Conservation (phyloP, 2,797 vertebrate genomes). For the Pteronotus mesoamericanus region DNA sequence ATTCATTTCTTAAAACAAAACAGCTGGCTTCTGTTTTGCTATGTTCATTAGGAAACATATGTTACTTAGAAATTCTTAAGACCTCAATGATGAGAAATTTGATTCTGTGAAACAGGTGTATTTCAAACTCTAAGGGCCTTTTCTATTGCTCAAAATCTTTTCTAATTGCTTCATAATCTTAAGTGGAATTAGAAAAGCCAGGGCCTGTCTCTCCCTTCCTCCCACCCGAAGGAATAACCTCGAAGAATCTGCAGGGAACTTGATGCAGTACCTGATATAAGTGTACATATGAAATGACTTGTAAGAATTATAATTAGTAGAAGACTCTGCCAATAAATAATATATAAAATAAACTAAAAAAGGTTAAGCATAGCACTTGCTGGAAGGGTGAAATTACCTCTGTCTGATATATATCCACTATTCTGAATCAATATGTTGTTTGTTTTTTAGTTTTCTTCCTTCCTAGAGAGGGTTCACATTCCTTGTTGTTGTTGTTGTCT, state of each 20-base stretch:
- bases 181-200: slow-evolving; percentile 62
- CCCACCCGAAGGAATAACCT: slow-evolving; percentile 20
- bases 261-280: neutral
- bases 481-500: neutral
- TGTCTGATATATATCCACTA: neutral
- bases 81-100: slow-evolving; percentile 59
- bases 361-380: neutral
- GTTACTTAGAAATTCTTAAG: slow-evolving; percentile 67
- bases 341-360: neutral
- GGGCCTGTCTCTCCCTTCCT: neutral
- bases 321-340: neutral
- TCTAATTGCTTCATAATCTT: slow-evolving; percentile 71
- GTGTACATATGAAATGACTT: neutral
- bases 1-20: slow-evolving; percentile 75
- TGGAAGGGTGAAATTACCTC: neutral
- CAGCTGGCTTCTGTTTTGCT: slow-evolving; percentile 70
- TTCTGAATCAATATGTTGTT: neutral
- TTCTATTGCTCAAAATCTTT: slow-evolving; percentile 50
- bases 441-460: neutral
- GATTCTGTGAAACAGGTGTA: slow-evolving; percentile 66
- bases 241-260: slow-evolving; percentile 34
- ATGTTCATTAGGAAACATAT: slow-evolving; percentile 75
- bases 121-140: slow-evolving; percentile 53
- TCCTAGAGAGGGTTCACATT: neutral
- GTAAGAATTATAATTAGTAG: neutral